These are phyloP conservation scores for Plectus sambesii DNA, from an alignment of 1,140 invertebrate genomes.

Conservation along the genomic window DNA sequence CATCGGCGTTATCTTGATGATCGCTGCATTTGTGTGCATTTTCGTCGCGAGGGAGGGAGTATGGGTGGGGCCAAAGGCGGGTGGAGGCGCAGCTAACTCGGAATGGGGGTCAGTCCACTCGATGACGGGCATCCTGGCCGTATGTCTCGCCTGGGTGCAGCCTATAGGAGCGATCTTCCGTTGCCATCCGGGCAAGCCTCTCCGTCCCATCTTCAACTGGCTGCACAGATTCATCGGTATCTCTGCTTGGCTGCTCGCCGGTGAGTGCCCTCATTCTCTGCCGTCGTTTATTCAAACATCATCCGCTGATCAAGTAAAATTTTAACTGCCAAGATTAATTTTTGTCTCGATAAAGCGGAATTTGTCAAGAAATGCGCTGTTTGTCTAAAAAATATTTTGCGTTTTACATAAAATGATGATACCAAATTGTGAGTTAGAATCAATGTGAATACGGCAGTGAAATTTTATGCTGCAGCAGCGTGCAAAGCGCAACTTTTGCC, in stretches of 20 bases:
- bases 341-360: conserved; percentile 2
- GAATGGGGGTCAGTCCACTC: conserved; percentile 23
- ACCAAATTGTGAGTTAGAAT: no score
- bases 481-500: conserved; percentile 6
- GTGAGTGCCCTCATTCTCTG: conserved; percentile 7
- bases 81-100: conserved; percentile 16
- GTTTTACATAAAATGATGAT: no score
- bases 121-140: conserved; percentile 24
- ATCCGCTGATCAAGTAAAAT: conserved; percentile 5
- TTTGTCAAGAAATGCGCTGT: conserved; percentile 6
- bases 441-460: no score
- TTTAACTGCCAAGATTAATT: conserved; percentile 3
- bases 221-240: conserved; percentile 23
- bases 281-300: background rate
- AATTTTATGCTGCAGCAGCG: background rate
- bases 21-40: conserved; percentile 27
- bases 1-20: conserved; percentile 19
- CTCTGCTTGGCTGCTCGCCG: conserved; percentile 10
- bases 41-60: conserved; percentile 24
- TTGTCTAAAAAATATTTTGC: background rate
- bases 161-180: conserved; percentile 24
- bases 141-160: conserved; percentile 28
- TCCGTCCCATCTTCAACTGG: conserved; percentile 19
- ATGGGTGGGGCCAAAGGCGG: conserved; percentile 11
- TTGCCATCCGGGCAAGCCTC: conserved; percentile 15